Base-by-base conservation (phyloP, 2,113 vertebrate species). In the Podarcis cretensis region DNA sequence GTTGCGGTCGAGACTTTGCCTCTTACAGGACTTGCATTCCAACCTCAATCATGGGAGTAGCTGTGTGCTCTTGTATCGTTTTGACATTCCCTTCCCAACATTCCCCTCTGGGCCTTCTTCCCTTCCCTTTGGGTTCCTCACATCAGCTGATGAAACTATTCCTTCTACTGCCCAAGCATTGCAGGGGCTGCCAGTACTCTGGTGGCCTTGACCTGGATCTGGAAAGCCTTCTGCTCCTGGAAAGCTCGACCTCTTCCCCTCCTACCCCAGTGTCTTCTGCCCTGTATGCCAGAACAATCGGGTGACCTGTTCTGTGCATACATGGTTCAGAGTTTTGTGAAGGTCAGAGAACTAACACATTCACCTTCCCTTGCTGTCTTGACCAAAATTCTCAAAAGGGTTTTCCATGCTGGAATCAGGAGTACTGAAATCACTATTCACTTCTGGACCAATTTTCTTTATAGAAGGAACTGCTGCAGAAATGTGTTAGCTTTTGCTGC, bases 381-480 rank as follows among this genome's bases (percentile, higher is more conserved):
- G 87, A 76, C 57, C 81, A 76, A n/a, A 83, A 57, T 27, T 12
- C 23, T 57, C 18, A 4, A 63, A 63, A 63, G 18, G 1, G 23
- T 73, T 32, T 40, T 40, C 21, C 30, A 27, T 77, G 73, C 68
- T 77, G 73, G 18, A 43, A 27, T 68, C 16, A 23, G 12, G 48
- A 7, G 43, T 68, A 40, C 20, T 63, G n/a, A n/a, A 76, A 43
- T 9, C 25, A 54, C 3, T 6, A 48, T 25, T 10, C 68, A 5
- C 23, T 21, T 25, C 10, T 2, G 16, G 35, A 40, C 30, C 54
- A 3, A 1, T 95, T 89, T 89, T 90, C 90, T 90, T 83, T 0
- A 10, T 91, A 84, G 91, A 94, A 87, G 88, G 85, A 90, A 90
- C 83, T 14, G 65, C 91, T 10, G 81, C 74, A 40, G 30, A 79